phyloP scores from a whole-genome alignment of 2,888 invertebrate genomes.

The Antitype chi region DNA sequence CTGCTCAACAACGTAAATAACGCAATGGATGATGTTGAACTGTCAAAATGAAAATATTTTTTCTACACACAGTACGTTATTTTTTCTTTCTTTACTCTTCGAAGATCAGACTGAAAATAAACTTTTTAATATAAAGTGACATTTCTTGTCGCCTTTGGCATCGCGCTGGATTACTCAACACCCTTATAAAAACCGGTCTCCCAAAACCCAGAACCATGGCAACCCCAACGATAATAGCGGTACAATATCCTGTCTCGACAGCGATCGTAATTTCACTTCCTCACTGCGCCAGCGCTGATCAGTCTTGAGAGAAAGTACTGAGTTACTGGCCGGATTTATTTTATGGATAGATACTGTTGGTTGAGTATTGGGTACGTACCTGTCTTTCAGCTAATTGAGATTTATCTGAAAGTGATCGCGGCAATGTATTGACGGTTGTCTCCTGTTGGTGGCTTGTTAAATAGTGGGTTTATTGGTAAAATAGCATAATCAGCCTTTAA shows the following conservation, averaged over 20 bases:
- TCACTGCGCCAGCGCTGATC: conserved; percentile 36
- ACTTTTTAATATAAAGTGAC: background rate
- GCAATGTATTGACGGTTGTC: background rate
- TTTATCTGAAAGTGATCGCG: conserved; percentile 23
- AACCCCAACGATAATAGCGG: conserved; percentile 38
- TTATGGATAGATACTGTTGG: background rate
- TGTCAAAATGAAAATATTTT: too few species aligned
- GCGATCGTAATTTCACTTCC: conserved; percentile 65
- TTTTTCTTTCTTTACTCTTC: background rate
- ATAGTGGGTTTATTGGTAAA: background rate
- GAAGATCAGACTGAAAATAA: background rate
- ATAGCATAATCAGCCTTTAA: too few species aligned
- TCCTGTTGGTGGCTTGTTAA: too few species aligned
- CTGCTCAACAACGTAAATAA: too few species aligned
- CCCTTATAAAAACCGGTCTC: background rate
- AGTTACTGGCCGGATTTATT: conserved; percentile 49
- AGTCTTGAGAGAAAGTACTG: conserved; percentile 57
- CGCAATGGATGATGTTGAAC: too few species aligned
- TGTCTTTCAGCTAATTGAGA: conserved; percentile 29
- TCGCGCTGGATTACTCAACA: background rate
- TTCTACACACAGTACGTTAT: too few species aligned
- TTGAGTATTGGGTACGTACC: background rate
- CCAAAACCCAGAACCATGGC: background rate
- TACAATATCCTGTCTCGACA: conserved; percentile 57
- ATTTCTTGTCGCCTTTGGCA: background rate